phyloP scores from a whole-genome alignment of 2,797 vertebrate species.

The Echiichthys vipera region DNA sequence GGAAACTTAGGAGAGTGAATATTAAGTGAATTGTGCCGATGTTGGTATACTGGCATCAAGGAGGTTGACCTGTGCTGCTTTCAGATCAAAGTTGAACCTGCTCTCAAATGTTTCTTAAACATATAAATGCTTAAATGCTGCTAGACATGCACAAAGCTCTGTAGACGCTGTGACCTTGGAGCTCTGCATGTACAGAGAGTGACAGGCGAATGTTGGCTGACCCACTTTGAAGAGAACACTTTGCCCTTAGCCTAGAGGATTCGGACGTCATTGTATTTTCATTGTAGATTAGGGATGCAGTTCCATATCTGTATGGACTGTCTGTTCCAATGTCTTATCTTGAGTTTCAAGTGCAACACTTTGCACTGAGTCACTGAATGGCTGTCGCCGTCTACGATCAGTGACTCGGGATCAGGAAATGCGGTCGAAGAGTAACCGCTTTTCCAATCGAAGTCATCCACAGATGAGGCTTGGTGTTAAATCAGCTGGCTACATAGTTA shows the following conservation, averaged over 20 bases:
- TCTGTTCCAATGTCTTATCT: constrained; percentile 11
- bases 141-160: constrained; percentile 17
- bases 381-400: not conserved
- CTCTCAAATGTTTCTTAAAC: constrained; percentile 4
- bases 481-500: not conserved
- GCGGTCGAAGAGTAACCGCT: not conserved
- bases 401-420: constrained; percentile 4
- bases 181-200: constrained; percentile 55
- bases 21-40: not conserved
- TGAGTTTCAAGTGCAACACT: constrained; percentile 2
- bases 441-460: not conserved
- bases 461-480: not conserved
- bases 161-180: constrained; percentile 75
- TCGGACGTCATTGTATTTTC: constrained; percentile 46
- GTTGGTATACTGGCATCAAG: not conserved
- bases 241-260: constrained; percentile 63
- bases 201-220: constrained; percentile 71
- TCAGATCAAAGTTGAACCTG: not conserved
- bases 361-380: not conserved
- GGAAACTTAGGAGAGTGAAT: not conserved
- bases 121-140: constrained; percentile 26
- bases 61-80: not conserved
- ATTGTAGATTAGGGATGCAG: constrained; percentile 39
- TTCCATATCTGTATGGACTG: constrained; percentile 28
- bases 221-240: constrained; percentile 74